Evolutionary conservation across 2,888 invertebrate species (phyloP), one percentile per base, ranked within the genome.

Genomic region (Sycophila texana): DNA sequence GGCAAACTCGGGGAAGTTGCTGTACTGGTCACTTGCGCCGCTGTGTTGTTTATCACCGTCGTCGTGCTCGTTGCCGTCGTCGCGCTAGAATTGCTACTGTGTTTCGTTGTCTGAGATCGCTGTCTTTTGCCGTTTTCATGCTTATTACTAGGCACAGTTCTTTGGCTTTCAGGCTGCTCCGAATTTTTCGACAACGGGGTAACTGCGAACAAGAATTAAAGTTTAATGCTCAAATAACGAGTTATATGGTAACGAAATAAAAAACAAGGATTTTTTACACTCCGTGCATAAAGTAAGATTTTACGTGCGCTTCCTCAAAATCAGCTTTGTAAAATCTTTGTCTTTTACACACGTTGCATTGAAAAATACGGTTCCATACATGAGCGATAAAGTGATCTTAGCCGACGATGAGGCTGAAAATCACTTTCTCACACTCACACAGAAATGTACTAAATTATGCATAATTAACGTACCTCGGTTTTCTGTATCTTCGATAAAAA

Each of bases 1-100:
- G 90, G 89, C 73, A 88, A 77, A 72, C 88, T 89, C 30, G 89
- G 89, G 12, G 90, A 90, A 0, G 89, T 89, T 18, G 89, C 86
- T 0, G 89, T 86, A 67, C 88, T 89, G 22, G 88, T 89, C 16
- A 89, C 84, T 20, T 83, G 83, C 2, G 82, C 79, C 12, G 75
- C 26, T 16, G 67, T 49, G 65, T 75, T 53, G 30, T 18, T 18
- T 2, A 63, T 65, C 65, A 74, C 61, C 63, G 55, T 57, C 49
- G 47, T 53, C 57, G 65, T 57, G n/a, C 68, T 68, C 18, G 74
- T 47, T 20, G 67, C 55, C 20, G 57, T 22, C 4, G 20, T 70
- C 58, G 58, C 66, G n/a, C 7, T 80, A 49, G 79, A 66, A 14
- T 16, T 77, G 53, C 77, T 73, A 30, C 16, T 68, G 18, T 65